Conservation (phyloP, 2,113 vertebrate genomes). For the Macheiramphus alcinus region DNA sequence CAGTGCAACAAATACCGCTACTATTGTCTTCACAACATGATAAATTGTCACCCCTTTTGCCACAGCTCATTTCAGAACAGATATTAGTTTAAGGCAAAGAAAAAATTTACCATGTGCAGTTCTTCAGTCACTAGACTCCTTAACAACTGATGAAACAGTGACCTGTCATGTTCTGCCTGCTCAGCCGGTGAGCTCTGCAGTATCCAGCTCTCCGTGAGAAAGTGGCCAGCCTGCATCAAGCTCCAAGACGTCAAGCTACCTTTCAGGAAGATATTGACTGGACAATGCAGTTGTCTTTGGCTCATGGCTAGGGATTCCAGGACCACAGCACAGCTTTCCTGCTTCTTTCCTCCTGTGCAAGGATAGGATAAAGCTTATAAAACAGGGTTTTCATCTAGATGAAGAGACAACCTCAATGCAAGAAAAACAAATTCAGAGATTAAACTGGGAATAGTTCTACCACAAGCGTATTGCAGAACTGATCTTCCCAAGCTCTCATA, state of each 20-base stretch:
- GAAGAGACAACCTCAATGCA: neutral
- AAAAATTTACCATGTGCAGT: constrained; percentile 79
- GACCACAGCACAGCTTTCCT: constrained; percentile 72
- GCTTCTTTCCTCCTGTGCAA: constrained; percentile 43
- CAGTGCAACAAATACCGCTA: neutral
- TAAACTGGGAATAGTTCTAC: neutral
- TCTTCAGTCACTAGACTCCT: constrained; percentile 60
- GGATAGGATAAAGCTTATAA: neutral
- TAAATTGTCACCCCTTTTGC: neutral
- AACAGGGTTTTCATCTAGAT: neutral
- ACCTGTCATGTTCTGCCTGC: neutral
- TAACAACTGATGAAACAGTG: constrained; percentile 73
- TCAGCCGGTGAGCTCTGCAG: constrained; percentile 51
- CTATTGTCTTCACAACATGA: neutral
- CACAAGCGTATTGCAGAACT: neutral
- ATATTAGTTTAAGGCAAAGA: neutral
- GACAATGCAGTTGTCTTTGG: constrained; percentile 70
- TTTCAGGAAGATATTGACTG: constrained; percentile 77
- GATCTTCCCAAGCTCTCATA: neutral
- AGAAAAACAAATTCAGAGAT: neutral
- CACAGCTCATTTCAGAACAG: neutral
- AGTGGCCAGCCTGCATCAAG: constrained; percentile 29
- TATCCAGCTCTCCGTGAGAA: constrained; percentile 82
- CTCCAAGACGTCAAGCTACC: constrained; percentile 74
- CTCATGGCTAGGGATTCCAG: constrained; percentile 80